These are phyloP conservation scores for Oreochromis niloticus DNA, from an alignment of 2,113 vertebrate species.

Conservation along the genomic window DNA sequence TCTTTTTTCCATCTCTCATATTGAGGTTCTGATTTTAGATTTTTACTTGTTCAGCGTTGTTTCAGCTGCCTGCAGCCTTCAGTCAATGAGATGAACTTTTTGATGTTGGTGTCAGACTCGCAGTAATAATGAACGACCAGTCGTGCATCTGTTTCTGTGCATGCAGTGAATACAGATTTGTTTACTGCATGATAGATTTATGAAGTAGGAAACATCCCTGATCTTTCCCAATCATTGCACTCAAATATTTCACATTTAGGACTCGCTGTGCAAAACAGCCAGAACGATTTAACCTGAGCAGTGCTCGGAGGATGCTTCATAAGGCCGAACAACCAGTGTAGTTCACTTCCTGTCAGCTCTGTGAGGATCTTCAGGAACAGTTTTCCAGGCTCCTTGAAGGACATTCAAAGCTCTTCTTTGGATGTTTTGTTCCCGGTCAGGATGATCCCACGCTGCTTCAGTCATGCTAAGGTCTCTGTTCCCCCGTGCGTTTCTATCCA, in stretches of 20 bases:
- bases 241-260: not conserved
- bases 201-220: not conserved
- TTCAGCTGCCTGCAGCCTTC: not conserved
- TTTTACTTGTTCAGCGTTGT: not conserved
- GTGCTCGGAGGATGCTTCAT: not conserved
- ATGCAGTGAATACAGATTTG: not conserved
- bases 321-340: not conserved
- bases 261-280: not conserved
- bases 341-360: not conserved
- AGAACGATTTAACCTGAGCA: not conserved
- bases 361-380: not conserved
- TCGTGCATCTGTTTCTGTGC: not conserved
- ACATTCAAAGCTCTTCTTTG: not conserved
- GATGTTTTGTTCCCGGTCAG: not conserved
- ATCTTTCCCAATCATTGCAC: not conserved
- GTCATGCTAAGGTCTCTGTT: not conserved
- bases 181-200: not conserved
- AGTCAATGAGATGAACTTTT: not conserved
- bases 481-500: not conserved
- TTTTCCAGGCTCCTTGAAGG: not conserved
- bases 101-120: not conserved
- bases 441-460: not conserved
- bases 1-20: not conserved
- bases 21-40: not conserved
- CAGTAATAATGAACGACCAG: not conserved